Conservation (phyloP, 2,888 invertebrate genomes). For the Parnassius glacialis region DNA sequence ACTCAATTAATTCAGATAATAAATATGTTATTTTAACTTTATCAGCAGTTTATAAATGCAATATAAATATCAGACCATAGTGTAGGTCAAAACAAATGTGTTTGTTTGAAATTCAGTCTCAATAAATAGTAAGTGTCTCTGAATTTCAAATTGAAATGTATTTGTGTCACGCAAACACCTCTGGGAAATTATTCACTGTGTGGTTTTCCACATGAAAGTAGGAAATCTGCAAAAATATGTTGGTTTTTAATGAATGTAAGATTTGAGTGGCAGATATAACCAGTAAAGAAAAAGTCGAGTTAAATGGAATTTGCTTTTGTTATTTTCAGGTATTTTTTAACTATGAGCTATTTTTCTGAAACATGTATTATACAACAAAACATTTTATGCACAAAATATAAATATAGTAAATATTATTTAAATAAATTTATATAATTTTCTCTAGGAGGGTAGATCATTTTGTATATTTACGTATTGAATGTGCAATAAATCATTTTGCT, state of each 20-base stretch:
- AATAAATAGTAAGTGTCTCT: conserved; percentile 4
- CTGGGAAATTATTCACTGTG: conserved; percentile 7
- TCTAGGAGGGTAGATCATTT: too few species aligned
- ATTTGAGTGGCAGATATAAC: not conserved
- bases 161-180: conserved; percentile 9
- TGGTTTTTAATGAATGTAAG: not conserved
- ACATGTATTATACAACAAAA: too few species aligned
- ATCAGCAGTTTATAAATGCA: conserved; percentile 25
- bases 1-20: conserved; percentile 16
- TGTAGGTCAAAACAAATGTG: too few species aligned
- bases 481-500: too few species aligned
- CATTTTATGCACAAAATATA: too few species aligned
- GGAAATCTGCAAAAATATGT: conserved; percentile 3
- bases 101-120: conserved; percentile 21
- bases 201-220: conserved; percentile 10
- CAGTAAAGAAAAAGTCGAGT: not conserved
- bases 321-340: too few species aligned
- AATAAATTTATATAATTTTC: too few species aligned
- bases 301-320: not conserved
- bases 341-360: too few species aligned
- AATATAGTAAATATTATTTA: too few species aligned
- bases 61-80: conserved; percentile 18
- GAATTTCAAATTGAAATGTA: conserved; percentile 25
- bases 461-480: too few species aligned
- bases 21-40: conserved; percentile 19